These are phyloP conservation scores for Boloria euphrosyne DNA, from an alignment of 2,888 invertebrate species.

Conservation along the genomic window DNA sequence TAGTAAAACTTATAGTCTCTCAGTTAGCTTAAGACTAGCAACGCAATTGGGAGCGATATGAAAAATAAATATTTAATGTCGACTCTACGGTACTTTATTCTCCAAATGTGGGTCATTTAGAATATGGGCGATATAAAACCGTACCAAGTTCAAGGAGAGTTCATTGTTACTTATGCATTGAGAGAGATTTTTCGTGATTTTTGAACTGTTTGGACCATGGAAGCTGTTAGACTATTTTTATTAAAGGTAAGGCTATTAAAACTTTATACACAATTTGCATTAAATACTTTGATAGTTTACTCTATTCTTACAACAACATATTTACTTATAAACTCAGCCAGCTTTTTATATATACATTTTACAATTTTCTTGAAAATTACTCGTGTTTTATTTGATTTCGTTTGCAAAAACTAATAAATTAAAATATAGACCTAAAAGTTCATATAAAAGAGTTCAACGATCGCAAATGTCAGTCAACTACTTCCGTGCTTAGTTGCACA, in stretches of 20 bases:
- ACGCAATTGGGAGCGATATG: not conserved
- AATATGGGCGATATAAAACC: constrained; percentile 54
- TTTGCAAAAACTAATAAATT: not conserved
- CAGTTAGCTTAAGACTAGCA: not conserved
- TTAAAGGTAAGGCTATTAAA: constrained; percentile 51
- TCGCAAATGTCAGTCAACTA: not conserved
- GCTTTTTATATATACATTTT: no score
- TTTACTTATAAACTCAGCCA: no score
- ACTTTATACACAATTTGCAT: not conserved
- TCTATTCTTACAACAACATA: no score
- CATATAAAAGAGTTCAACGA: constrained; percentile 25
- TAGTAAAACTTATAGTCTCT: not conserved
- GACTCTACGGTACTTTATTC: constrained; percentile 43
- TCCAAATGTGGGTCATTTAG: constrained; percentile 45
- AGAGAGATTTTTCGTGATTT: constrained; percentile 20
- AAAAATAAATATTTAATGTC: constrained; percentile 25
- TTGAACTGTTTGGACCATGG: constrained; percentile 45
- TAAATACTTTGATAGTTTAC: no score
- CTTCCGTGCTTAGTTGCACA: not conserved
- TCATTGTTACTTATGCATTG: constrained; percentile 43
- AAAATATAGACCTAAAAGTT: not conserved
- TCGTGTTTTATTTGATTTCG: no score
- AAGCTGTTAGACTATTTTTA: constrained; percentile 50
- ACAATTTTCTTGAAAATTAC: no score
- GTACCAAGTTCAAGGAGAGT: constrained; percentile 64